Evolutionary conservation across 2,113 vertebrate species (phyloP).

Genomic region (Anarrhichthys ocellatus): DNA sequence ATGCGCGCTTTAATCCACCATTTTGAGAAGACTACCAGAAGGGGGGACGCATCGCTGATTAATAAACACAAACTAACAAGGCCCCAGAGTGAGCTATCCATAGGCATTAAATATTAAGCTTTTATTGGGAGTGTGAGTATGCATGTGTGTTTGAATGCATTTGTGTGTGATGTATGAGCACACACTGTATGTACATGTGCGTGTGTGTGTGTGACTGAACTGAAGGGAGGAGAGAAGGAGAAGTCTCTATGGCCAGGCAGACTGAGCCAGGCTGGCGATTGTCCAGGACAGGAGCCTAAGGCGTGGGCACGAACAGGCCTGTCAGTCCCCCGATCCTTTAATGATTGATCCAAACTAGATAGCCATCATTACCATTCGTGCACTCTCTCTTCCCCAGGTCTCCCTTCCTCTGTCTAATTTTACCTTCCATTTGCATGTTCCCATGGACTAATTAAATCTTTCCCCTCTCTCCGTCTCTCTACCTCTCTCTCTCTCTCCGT

Average conservation of each 20-base stretch:
- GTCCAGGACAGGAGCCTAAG: conserved; percentile 76
- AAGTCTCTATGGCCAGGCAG: conserved; percentile 60
- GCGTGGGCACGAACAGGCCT: conserved; percentile 68
- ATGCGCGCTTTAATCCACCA: conserved; percentile 2
- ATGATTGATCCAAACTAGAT: conserved; percentile 82
- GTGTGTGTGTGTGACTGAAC: conserved; percentile 27
- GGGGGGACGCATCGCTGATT: conserved; percentile 25
- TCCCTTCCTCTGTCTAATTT: conserved; percentile 75
- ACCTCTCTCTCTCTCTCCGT: neutral
- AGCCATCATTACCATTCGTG: conserved; percentile 75
- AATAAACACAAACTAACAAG: conserved; percentile 48
- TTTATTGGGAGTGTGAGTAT: neutral
- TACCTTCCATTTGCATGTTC: conserved; percentile 79
- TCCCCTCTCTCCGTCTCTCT: conserved; percentile 29
- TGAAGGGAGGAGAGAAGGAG: conserved; percentile 46
- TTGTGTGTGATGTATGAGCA: conserved; percentile 1
- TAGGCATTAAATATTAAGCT: conserved; percentile 18
- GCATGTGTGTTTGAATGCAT: neutral
- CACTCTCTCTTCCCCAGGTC: conserved; percentile 67
- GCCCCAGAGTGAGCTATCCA: conserved; percentile 21
- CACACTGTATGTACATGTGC: neutral
- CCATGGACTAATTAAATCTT: conserved; percentile 79
- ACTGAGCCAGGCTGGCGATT: conserved; percentile 66
- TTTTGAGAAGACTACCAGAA: conserved; percentile 27
- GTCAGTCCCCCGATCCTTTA: conserved; percentile 72